Evolutionary conservation across 2,888 invertebrate species (phyloP), one percentile per base, ranked within the genome.

Genomic region (Uropetala carovei): DNA sequence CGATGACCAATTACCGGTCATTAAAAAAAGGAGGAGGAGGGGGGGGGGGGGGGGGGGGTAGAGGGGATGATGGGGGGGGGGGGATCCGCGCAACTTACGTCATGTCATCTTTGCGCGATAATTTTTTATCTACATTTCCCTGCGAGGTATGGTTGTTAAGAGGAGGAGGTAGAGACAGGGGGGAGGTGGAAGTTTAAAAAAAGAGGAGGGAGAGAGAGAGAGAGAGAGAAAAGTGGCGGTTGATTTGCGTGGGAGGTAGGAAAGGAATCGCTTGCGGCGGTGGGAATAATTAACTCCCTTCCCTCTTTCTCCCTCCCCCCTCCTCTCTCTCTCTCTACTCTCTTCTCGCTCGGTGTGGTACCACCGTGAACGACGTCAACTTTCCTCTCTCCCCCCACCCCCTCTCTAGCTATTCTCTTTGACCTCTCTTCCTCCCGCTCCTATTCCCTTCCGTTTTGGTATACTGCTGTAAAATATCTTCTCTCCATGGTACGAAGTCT

Each of bases 1-100:
- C 83, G 83, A 83, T 83, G 83, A 83, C 83, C 83, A 83, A 83
- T 83, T 83, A 83, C 83, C 57, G 57, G 57, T 83, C 83, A 57
- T 83, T 83, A 83, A 57, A 83, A 83, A 83, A n/a, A n/a, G n/a
- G n/a, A n/a, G n/a, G n/a, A n/a, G n/a, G n/a, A n/a, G n/a, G n/a
- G n/a, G n/a, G n/a, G n/a, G n/a, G n/a, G n/a, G n/a, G n/a, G n/a
- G n/a, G n/a, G n/a, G n/a, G n/a, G n/a, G n/a, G n/a, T n/a, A n/a
- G n/a, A n/a, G n/a, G n/a, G n/a, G n/a, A n/a, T n/a, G n/a, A n/a
- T n/a, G n/a, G n/a, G n/a, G n/a, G n/a, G n/a, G 43, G 1, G 43
- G n/a, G 82, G 30, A 82, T 82, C 18, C 83, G 43, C 43, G 57
- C 83, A 83, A 83, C 57, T 83, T 83, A 57, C 56, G 83, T 83